phyloP scores from a whole-genome alignment of 2,888 invertebrate species.

The Uloborus plumipes region DNA sequence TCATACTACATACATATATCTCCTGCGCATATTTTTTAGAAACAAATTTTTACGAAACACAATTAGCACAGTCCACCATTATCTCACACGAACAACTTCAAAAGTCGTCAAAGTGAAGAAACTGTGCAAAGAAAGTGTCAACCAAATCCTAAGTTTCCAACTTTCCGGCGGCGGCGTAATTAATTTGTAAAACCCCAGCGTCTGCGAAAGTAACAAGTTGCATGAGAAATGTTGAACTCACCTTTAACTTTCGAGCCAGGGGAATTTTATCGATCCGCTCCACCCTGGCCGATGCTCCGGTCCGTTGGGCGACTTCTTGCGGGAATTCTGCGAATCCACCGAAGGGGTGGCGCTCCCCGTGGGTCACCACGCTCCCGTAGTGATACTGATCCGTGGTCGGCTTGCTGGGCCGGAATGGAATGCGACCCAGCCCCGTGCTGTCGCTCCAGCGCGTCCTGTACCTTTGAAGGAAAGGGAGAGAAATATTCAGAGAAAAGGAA shows the following conservation, averaged over 20 bases:
- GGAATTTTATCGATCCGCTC: constrained; percentile 61
- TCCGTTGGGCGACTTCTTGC: constrained; percentile 52
- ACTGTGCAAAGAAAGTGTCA: no score
- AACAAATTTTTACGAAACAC: no score
- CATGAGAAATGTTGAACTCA: constrained; percentile 9
- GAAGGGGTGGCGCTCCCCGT: constrained; percentile 31
- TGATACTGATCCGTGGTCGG: constrained; percentile 49
- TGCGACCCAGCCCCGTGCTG: constrained; percentile 51
- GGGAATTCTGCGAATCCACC: constrained; percentile 57
- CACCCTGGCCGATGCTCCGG: constrained; percentile 29
- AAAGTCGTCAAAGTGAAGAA: no score
- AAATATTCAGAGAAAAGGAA: no score
- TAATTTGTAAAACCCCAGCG: no score
- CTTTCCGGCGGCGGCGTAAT: no score
- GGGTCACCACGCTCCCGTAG: constrained; percentile 45
- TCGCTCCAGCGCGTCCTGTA: constrained; percentile 46
- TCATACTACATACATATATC: no score
- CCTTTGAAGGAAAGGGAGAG: constrained; percentile 3
- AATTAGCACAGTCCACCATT: no score
- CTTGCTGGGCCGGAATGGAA: constrained; percentile 47
- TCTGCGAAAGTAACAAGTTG: not conserved
- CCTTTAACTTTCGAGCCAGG: constrained; percentile 51
- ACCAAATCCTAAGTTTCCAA: no score
- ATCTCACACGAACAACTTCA: no score
- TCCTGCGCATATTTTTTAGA: no score